phyloP scores from a whole-genome alignment of 2,797 vertebrate species.

The Okamejei kenojei region DNA sequence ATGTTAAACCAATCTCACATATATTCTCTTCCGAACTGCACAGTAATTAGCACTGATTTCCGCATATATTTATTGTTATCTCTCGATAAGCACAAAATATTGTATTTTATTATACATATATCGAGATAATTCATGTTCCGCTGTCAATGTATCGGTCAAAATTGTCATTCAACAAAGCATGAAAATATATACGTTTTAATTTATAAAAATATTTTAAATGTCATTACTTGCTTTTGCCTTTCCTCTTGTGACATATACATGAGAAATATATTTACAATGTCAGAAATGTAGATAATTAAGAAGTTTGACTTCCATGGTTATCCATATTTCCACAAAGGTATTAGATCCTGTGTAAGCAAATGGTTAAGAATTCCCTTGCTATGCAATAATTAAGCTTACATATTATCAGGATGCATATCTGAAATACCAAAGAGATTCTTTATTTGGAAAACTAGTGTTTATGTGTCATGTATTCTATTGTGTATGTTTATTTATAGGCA shows the following conservation, averaged over 20 bases:
- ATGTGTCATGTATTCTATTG: constrained; percentile 40
- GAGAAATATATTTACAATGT: background rate
- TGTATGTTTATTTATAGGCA: background rate
- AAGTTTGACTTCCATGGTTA: constrained; percentile 4
- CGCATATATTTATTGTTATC: background rate
- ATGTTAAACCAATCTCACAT: background rate
- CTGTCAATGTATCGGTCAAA: background rate
- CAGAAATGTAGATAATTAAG: constrained; percentile 8
- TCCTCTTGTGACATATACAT: background rate
- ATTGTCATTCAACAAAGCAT: constrained; percentile 2
- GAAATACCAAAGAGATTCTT: constrained; percentile 42
- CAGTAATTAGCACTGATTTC: background rate
- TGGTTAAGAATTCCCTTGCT: constrained; percentile 35
- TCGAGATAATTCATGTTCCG: background rate
- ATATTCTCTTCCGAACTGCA: background rate
- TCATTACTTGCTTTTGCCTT: background rate
- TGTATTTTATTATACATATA: background rate
- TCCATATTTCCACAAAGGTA: background rate
- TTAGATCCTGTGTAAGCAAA: background rate
- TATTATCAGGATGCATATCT: constrained; percentile 39
- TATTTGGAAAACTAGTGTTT: constrained; percentile 41
- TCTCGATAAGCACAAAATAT: background rate
- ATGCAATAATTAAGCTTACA: constrained; percentile 41
- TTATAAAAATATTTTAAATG: constrained; percentile 27
- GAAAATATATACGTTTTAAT: background rate